These are phyloP conservation scores for Platynereis dumerilii DNA, from an alignment of 2,888 invertebrate species.

Conservation along the genomic window DNA sequence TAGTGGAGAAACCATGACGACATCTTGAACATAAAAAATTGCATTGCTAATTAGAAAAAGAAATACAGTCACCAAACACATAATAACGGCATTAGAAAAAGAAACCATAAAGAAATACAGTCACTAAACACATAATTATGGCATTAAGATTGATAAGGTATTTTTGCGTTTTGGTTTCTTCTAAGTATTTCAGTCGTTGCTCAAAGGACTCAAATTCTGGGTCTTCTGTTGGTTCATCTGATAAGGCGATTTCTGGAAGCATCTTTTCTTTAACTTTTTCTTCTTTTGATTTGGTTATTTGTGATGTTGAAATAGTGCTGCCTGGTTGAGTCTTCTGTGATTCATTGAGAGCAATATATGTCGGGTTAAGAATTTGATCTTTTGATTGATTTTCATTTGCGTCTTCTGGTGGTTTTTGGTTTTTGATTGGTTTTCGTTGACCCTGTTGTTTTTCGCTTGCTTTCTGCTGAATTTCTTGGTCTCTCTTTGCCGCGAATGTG, in stretches of 20 bases:
- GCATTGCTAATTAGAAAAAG: too few relatives aligned
- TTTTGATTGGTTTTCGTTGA: not conserved
- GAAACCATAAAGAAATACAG: conserved; percentile 17
- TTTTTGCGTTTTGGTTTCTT: not conserved
- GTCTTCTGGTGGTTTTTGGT: not conserved
- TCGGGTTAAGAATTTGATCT: not conserved
- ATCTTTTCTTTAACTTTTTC: not conserved
- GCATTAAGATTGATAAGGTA: not conserved
- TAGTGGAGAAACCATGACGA: too few relatives aligned
- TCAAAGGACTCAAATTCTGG: conserved; percentile 5
- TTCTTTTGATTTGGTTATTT: too few relatives aligned
- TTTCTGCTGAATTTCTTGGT: not conserved
- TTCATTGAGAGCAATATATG: not conserved
- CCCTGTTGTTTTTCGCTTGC: not conserved
- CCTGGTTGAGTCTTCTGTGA: not conserved
- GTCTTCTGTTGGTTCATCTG: not conserved
- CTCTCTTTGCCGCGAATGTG: conserved; percentile 4
- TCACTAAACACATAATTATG: conserved; percentile 8
- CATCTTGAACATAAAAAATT: too few relatives aligned
- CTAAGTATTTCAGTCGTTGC: conserved; percentile 1
- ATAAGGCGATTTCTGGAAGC: not conserved
- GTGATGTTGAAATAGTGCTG: too few relatives aligned
- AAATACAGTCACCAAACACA: too few relatives aligned
- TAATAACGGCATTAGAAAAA: conserved; percentile 12
- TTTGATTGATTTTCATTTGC: not conserved